These are phyloP conservation scores for Cherax quadricarinatus DNA, from an alignment of 1,140 invertebrate genomes.

Conservation along the genomic window DNA sequence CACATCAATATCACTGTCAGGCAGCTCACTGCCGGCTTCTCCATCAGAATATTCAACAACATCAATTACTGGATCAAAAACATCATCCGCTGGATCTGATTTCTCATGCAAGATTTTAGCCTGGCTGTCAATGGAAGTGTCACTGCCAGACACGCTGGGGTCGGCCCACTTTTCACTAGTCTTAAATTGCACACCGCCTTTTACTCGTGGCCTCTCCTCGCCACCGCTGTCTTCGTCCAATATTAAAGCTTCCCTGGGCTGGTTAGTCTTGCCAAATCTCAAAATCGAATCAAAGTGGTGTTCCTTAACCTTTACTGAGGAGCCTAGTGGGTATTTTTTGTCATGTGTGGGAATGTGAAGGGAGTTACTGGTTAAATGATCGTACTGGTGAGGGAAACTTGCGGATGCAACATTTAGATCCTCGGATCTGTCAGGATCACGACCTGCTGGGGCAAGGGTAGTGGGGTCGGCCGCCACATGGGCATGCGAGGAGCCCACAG, in stretches of 20 bases:
- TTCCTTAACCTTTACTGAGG: background rate
- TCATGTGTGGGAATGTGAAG: background rate
- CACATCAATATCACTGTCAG: constrained; percentile 21
- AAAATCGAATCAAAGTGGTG: background rate
- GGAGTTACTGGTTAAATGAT: background rate
- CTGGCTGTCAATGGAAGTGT: background rate
- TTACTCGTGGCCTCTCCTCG: background rate
- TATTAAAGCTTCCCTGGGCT: background rate
- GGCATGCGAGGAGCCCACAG: background rate
- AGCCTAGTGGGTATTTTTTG: background rate
- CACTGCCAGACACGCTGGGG: background rate
- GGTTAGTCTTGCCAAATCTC: background rate
- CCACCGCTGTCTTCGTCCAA: background rate
- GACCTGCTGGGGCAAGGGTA: background rate
- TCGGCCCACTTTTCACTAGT: background rate
- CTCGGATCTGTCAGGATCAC: background rate
- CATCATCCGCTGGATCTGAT: constrained; percentile 25
- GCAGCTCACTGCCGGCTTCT: background rate
- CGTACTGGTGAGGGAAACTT: background rate
- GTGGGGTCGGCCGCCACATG: background rate
- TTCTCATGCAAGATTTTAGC: constrained; percentile 1
- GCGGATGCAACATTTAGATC: background rate
- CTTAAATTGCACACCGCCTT: constrained; percentile 2
- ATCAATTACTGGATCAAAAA: constrained; percentile 53
- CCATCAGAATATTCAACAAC: constrained; percentile 57